Evolutionary conservation across 2,113 vertebrate genomes (phyloP).

Genomic region (Chionomys nivalis): DNA sequence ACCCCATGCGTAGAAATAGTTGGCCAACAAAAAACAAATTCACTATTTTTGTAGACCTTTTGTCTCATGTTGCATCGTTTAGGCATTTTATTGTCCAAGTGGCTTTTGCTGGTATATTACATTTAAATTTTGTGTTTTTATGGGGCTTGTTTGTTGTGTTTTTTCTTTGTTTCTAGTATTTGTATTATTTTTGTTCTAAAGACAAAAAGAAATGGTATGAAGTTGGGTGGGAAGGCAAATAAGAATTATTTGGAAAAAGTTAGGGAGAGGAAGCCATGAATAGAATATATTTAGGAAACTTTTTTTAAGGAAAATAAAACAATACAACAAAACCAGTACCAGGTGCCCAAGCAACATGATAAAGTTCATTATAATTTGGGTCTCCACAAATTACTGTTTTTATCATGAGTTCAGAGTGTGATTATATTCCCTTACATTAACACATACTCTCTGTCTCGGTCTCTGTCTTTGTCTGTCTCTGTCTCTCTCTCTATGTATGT

Average conservation of each 20-base stretch:
- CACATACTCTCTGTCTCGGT: no score
- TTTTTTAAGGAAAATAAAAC: not conserved
- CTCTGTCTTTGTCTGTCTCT: no score
- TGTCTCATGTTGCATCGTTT: not conserved
- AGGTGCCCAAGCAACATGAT: conserved; percentile 32
- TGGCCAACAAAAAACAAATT: not conserved
- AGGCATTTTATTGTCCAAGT: not conserved
- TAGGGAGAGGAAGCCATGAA: not conserved
- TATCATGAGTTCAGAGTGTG: not conserved
- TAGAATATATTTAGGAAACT: not conserved
- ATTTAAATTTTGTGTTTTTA: not conserved
- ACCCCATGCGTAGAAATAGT: no score
- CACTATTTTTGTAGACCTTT: not conserved
- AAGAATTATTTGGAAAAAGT: not conserved
- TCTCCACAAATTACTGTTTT: not conserved
- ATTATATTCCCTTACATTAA: not conserved
- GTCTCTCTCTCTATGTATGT: no score
- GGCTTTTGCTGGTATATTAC: no score
- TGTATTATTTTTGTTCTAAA: not conserved
- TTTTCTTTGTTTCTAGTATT: not conserved
- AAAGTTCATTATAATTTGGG: conserved; percentile 57
- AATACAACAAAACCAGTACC: not conserved
- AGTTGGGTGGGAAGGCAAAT: not conserved
- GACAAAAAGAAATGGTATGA: not conserved
- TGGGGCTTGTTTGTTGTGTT: not conserved